phyloP scores from a whole-genome alignment of 2,888 invertebrate species.

The Litoditis marina region DNA sequence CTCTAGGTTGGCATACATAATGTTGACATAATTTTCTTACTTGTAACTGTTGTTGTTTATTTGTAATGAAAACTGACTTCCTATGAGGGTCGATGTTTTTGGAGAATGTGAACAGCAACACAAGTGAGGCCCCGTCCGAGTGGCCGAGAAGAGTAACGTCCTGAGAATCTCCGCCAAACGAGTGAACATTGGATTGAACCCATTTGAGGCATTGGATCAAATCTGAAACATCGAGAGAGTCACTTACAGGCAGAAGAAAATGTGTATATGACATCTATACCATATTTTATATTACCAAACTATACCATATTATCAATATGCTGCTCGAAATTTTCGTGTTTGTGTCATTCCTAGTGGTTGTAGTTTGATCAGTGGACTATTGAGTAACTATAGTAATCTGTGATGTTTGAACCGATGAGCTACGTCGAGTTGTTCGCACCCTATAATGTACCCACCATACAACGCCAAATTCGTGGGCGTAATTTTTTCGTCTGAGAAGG shows the following conservation, averaged over 20 bases:
- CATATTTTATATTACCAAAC: background rate
- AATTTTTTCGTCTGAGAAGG: slow-evolving; percentile 21
- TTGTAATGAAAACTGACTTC: slow-evolving; percentile 1
- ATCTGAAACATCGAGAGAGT: slow-evolving; percentile 4
- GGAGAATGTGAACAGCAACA: slow-evolving; percentile 7
- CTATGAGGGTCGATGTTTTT: slow-evolving; percentile 7
- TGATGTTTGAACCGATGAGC: no score
- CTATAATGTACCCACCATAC: slow-evolving; percentile 32
- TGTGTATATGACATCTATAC: no score
- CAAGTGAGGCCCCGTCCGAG: slow-evolving; percentile 5
- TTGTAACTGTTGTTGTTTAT: no score
- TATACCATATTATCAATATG: background rate
- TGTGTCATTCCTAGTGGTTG: no score
- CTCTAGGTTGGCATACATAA: no score
- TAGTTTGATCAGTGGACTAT: no score
- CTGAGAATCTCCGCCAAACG: slow-evolving; percentile 8
- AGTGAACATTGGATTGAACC: slow-evolving; percentile 10
- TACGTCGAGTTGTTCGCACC: no score
- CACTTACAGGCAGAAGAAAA: background rate
- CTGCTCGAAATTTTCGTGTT: background rate
- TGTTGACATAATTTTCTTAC: no score
- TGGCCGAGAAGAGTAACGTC: slow-evolving; percentile 16
- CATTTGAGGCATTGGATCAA: slow-evolving; percentile 3
- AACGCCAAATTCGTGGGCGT: slow-evolving; percentile 36
- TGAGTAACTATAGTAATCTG: no score